phyloP scores from a whole-genome alignment of 2,888 invertebrate genomes.

The Mechanitis mazaeus region DNA sequence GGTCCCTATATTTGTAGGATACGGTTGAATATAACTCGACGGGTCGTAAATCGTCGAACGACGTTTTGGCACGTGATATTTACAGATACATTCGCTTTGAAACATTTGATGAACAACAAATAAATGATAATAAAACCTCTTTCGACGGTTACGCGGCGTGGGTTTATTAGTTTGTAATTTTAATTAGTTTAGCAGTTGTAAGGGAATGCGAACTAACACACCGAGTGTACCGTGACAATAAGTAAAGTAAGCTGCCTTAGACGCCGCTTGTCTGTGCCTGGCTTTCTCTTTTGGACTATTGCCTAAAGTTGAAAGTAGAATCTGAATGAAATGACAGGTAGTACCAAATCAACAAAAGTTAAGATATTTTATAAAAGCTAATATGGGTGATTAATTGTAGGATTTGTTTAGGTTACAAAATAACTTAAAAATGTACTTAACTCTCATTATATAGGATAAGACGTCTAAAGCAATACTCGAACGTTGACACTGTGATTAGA shows the following conservation, averaged over 20 bases:
- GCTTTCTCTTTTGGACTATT: slow-evolving; percentile 19
- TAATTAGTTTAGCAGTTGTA: slow-evolving; percentile 47
- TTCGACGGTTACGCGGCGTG: slow-evolving; percentile 19
- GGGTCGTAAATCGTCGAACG: slow-evolving; percentile 16
- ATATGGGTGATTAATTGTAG: slow-evolving; percentile 5
- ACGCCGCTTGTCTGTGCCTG: slow-evolving; percentile 51
- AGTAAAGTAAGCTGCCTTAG: slow-evolving; percentile 64
- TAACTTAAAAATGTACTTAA: slow-evolving; percentile 18
- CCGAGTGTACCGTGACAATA: slow-evolving; percentile 68
- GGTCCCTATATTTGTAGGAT: background rate
- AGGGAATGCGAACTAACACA: slow-evolving; percentile 70
- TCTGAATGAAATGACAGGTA: no score
- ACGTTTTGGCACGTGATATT: slow-evolving; percentile 14
- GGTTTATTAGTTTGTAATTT: slow-evolving; percentile 22
- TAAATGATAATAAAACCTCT: slow-evolving; percentile 11
- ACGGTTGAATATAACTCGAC: slow-evolving; percentile 8
- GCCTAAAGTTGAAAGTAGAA: no score
- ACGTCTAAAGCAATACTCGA: slow-evolving; percentile 61
- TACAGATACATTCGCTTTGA: background rate
- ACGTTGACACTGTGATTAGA: slow-evolving; percentile 60
- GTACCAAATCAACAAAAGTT: slow-evolving; percentile 17
- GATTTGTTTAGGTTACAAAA: slow-evolving; percentile 2
- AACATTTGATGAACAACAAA: background rate
- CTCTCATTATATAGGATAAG: slow-evolving; percentile 35
- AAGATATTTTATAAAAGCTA: slow-evolving; percentile 4